Percentiles rank a stretch among this genome's conserved stretches.
These are phyloP conservation scores for Hoplias malabaricus DNA, from an alignment of 2,113 vertebrate species.

Conservation along the genomic window DNA sequence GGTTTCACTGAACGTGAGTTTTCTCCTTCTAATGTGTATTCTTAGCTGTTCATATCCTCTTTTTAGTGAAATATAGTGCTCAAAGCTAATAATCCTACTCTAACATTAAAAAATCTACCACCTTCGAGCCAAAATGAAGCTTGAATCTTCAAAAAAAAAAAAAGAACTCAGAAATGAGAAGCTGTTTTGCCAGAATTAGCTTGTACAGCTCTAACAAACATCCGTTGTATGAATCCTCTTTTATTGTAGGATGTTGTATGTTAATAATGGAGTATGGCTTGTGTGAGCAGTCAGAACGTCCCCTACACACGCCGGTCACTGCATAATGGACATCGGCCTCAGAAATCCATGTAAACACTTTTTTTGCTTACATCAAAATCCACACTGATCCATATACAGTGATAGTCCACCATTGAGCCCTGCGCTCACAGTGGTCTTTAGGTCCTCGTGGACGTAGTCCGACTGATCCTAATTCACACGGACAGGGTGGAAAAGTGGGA, in stretches of 20 bases:
- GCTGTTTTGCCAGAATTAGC: conserved; percentile 2
- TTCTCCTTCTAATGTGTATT: background rate
- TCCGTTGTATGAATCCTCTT: background rate
- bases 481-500: conserved; percentile 1
- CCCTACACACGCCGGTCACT: background rate
- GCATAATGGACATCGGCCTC: background rate
- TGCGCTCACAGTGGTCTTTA: background rate
- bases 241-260: background rate
- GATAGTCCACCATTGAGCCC: background rate
- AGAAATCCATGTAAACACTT: background rate
- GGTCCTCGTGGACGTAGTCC: background rate
- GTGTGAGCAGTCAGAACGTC: background rate
- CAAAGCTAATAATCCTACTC: conserved; percentile 23
- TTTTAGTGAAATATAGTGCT: conserved; percentile 13
- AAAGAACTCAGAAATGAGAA: background rate
- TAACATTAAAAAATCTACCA: background rate
- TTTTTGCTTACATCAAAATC: background rate
- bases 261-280: background rate
- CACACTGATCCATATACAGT: background rate
- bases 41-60: background rate
- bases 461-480: background rate
- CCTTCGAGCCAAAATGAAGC: background rate
- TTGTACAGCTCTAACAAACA: conserved; percentile 1
- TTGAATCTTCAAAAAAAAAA: background rate
- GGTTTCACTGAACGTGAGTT: background rate